Conservation (phyloP, 1,140 invertebrate genomes). For the Pectinophora gossypiella region DNA sequence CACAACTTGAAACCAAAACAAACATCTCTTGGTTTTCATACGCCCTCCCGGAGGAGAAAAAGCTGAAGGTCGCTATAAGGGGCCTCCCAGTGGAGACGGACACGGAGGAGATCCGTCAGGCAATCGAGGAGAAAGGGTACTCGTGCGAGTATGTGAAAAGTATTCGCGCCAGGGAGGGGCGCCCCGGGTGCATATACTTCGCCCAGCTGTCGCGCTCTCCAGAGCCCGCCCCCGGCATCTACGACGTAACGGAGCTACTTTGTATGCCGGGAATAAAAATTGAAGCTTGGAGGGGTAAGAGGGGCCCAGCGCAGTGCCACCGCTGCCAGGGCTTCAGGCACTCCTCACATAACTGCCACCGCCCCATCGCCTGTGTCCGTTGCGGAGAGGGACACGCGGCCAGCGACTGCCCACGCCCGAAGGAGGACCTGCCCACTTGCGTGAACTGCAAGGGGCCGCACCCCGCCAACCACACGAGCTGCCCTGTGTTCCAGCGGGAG, state of each 20-base stretch:
- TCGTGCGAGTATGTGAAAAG: neutral
- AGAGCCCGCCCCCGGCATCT: neutral
- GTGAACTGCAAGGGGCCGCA: slow-evolving; percentile 21
- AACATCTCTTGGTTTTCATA: neutral
- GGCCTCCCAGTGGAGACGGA: neutral
- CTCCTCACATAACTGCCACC: slow-evolving; percentile 13
- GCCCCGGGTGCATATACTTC: neutral
- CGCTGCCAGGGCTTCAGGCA: slow-evolving; percentile 17
- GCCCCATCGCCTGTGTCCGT: slow-evolving; percentile 7
- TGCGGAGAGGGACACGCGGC: slow-evolving; percentile 14
- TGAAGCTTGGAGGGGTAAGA: slow-evolving; percentile 8
- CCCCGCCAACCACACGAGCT: slow-evolving; percentile 14
- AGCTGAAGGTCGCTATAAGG: neutral
- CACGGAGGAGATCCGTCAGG: neutral
- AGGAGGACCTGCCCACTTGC: slow-evolving; percentile 13
- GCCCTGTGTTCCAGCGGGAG: slow-evolving; percentile 3
- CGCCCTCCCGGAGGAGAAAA: neutral
- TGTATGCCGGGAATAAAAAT: slow-evolving; percentile 8
- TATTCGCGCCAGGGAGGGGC: neutral
- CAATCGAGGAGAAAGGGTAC: neutral
- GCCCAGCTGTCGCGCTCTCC: neutral
- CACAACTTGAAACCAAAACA: neutral
- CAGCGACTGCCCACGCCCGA: slow-evolving; percentile 7
- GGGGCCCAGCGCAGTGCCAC: slow-evolving; percentile 11
- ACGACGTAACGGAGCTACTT: slow-evolving; percentile 5